Evolutionary conservation across 2,888 invertebrate species (phyloP), one percentile per base, ranked within the genome.

Genomic region (Chrysina gloriosa): DNA sequence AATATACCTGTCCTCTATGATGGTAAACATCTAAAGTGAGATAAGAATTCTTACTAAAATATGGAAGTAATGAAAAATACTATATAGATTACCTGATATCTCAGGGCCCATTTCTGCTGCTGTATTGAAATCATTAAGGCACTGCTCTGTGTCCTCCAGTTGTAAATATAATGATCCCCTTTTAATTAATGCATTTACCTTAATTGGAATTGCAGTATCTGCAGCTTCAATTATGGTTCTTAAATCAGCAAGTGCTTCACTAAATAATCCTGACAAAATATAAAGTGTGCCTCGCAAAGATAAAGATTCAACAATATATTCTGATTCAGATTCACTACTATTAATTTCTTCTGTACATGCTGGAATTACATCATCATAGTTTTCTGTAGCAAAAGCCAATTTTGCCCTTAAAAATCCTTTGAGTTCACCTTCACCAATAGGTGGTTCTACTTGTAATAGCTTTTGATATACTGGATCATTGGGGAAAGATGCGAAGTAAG

Each of bases 1-100:
- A 85, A 79, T 93, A 89, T 5, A 96, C 92, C 89, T 97, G 90
- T 58, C 96, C 97, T 71, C 96, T 86, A 79, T 98, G 97, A 81
- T 97, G 95, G 82, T 93, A 97, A 63, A 98, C 90, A 81, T 98
- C 98, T 19, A 68, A 9, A 61, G n/a, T 75, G 74, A 45, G 93
- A 89, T 27, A 65, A 23, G 63, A 64, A 34, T 56, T n/a, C n/a
- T n/a, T n/a, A 21, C 16, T 25, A 27, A 19, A 19, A 31, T 34
- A 23, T 36, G 7, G 29, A 52, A 58, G 19, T 23, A 58, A 58
- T 58, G 16, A 23, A 42, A n/a, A n/a, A n/a, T n/a, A n/a, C n/a
- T n/a, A n/a, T n/a, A n/a, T n/a, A n/a, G n/a, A 23, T 58, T 67
- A 81, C 80, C 81, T 68, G 82, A 81, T 42, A 82, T 94, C 29